phyloP scores from a whole-genome alignment of 2,113 vertebrate species.

The Phrynosoma blainvillii region DNA sequence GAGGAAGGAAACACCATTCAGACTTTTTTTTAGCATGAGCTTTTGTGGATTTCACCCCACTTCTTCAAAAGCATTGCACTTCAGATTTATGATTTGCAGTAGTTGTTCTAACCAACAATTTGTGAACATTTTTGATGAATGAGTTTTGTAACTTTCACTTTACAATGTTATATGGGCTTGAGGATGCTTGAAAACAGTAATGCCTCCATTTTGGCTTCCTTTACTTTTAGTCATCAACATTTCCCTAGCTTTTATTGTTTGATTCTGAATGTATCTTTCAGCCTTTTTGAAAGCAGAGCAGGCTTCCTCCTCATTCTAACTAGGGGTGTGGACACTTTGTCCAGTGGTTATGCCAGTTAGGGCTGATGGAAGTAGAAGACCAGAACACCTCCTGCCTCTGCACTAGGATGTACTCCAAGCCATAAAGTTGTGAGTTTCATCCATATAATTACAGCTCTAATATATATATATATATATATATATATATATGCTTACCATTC shows the following conservation, averaged over 20 bases:
- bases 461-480: background rate
- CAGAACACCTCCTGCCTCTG: background rate
- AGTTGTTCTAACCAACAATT: too few species aligned
- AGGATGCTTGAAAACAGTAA: background rate
- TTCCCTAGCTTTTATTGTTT: background rate
- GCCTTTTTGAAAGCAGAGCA: background rate
- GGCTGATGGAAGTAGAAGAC: too few species aligned
- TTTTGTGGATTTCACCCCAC: too few species aligned
- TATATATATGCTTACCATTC: background rate
- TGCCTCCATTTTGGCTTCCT: background rate
- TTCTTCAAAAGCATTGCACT: too few species aligned
- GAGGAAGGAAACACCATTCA: too few species aligned
- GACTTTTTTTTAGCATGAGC: too few species aligned
- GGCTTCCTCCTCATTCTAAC: background rate
- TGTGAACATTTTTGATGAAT: background rate
- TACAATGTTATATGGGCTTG: too few species aligned
- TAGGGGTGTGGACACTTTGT: background rate
- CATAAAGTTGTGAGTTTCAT: background rate
- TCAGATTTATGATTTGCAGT: too few species aligned
- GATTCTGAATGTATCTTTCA: background rate
- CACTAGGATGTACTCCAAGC: background rate
- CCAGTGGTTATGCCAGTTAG: too few species aligned
- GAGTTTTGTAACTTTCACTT: too few species aligned
- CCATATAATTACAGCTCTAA: background rate
- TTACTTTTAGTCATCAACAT: background rate